Evolutionary conservation across 2,797 vertebrate species (phyloP).

Genomic region (Synanceia verrucosa): DNA sequence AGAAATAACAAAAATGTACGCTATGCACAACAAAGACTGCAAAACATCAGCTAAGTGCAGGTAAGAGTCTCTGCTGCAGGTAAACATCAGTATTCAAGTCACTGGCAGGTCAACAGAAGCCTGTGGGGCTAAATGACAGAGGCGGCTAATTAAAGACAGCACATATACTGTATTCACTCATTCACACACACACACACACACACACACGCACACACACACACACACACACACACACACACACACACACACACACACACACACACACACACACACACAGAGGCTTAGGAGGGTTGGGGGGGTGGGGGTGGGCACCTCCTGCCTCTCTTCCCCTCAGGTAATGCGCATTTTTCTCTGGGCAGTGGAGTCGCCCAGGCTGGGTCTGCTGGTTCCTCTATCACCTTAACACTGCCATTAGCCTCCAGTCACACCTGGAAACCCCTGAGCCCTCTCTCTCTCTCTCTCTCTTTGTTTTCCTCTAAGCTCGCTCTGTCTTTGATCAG

Average conservation of each 20-base stretch:
- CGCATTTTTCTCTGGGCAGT: constrained; percentile 71
- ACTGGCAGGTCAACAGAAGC: constrained; percentile 60
- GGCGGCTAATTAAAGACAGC: constrained; percentile 73
- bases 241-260: neutral
- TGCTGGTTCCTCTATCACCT: constrained; percentile 51
- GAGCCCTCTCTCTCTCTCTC: constrained; percentile 33
- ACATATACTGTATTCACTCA: constrained; percentile 43
- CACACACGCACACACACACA: neutral
- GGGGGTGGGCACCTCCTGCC: constrained; percentile 42
- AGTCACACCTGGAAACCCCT: constrained; percentile 71
- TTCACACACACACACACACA: constrained; percentile 20
- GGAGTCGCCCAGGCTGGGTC: constrained; percentile 74
- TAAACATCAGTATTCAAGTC: constrained; percentile 42
- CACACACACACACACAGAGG: neutral
- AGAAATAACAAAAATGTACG: neutral
- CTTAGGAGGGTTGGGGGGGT: neutral
- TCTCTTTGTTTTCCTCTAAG: constrained; percentile 11
- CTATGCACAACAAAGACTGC: neutral
- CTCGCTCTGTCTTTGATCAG: constrained; percentile 53
- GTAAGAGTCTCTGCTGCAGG: constrained; percentile 37
- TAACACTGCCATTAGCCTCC: constrained; percentile 62
- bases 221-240: neutral
- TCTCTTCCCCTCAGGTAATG: constrained; percentile 72
- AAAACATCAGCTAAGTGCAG: neutral
- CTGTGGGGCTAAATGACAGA: constrained; percentile 54